Evolutionary conservation across 2,888 invertebrate genomes (phyloP).

Genomic region (Diaphora mendica): DNA sequence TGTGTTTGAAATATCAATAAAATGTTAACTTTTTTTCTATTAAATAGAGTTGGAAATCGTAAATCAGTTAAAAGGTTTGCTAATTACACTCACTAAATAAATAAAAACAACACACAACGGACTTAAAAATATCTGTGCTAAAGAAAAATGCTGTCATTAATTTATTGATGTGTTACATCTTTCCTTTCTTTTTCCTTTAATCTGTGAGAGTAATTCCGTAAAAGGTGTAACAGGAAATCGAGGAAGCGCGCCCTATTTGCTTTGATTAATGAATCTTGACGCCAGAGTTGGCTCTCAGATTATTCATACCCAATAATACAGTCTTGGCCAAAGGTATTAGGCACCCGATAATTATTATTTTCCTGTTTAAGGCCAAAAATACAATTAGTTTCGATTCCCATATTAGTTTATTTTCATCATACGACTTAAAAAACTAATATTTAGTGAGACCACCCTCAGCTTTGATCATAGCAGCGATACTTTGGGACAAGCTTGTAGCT

Average conservation of each 20-base stretch:
- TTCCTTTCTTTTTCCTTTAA: background rate
- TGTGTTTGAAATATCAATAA: too few species aligned
- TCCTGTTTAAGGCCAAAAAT: too few species aligned
- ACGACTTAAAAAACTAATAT: too few species aligned
- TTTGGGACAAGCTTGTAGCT: too few species aligned
- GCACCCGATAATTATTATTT: too few species aligned
- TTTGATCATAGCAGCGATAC: too few species aligned
- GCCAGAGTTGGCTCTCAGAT: background rate
- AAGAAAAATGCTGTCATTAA: background rate
- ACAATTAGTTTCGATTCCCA: too few species aligned
- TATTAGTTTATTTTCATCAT: too few species aligned
- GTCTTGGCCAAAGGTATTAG: too few species aligned
- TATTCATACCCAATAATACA: background rate
- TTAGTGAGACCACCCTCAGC: too few species aligned
- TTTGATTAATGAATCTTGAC: background rate
- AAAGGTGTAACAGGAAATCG: background rate
- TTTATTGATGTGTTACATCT: background rate
- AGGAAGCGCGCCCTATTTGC: background rate
- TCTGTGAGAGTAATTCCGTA: background rate
- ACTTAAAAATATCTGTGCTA: constrained; percentile 13
- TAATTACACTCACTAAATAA: constrained; percentile 12
- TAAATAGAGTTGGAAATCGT: too few species aligned
- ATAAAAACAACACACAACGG: constrained; percentile 7
- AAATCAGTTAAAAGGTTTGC: background rate
- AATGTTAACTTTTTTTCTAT: too few species aligned